These are phyloP conservation scores for Xenotilapia leptura DNA, from an alignment of 2,113 vertebrate species.

Conservation along the genomic window DNA sequence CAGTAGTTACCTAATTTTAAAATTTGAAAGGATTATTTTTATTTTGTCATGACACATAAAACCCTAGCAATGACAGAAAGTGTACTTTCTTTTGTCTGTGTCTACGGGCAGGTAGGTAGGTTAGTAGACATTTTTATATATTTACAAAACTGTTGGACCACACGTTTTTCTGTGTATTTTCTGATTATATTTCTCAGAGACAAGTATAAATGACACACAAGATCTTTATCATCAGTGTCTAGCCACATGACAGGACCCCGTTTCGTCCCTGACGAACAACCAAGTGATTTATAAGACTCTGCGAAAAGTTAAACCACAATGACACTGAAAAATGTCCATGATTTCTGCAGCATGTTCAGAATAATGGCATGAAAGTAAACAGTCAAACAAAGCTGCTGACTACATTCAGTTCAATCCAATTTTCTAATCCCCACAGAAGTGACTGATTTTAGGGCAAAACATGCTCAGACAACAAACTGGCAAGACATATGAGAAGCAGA, in stretches of 20 bases:
- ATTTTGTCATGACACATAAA: not conserved
- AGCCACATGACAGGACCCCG: not conserved
- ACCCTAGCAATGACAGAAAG: not conserved
- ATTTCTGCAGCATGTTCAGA: not conserved
- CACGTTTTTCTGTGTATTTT: not conserved
- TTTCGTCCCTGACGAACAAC: not conserved
- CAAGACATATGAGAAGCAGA: constrained; percentile 36
- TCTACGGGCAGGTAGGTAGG: not conserved
- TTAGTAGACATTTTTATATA: not conserved
- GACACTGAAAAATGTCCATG: not conserved
- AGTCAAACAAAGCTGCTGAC: not conserved
- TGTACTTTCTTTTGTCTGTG: not conserved
- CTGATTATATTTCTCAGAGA: not conserved
- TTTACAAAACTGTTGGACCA: not conserved
- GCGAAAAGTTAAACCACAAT: constrained; percentile 8
- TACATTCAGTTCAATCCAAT: not conserved
- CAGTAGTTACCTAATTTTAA: not conserved
- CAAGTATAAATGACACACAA: constrained; percentile 1
- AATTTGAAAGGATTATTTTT: not conserved
- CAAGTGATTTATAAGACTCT: constrained; percentile 5
- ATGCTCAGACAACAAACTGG: constrained; percentile 47
- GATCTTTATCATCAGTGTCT: constrained; percentile 2
- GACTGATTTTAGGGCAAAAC: constrained; percentile 48
- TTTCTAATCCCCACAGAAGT: constrained; percentile 14
- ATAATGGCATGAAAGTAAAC: not conserved